Base-by-base conservation (phyloP, 2,888 invertebrate genomes). In the Tortrix viridana region DNA sequence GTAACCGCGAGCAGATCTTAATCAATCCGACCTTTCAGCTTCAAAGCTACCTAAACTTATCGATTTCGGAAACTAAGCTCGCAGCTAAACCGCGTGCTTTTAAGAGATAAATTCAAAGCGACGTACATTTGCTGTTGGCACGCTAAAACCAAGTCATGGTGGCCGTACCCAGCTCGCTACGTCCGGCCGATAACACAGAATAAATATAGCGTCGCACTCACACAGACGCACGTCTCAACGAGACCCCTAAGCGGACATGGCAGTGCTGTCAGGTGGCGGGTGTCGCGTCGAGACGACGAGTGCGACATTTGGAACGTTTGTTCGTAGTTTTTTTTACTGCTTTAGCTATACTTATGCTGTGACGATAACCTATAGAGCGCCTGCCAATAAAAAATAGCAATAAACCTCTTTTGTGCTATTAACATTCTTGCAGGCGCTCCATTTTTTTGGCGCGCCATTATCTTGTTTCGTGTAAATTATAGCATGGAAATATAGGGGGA, bases 371-470 rank as follows among this genome's bases (percentile, higher is more conserved):
- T 60, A 63, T 18, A 9, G n/a, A 76, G 69, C 76, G 80, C 81
- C 83, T 84, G 74, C 66, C 69, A 66, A 65, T 70, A 77, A 74
- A 71, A 72, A 80, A 80, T 75, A 79, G 79, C 76, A 77, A 74
- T 67, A 67, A 65, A 67, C 18, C 32, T 26, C 47, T 46, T 43
- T 49, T 52, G 62, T 74, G 75, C 78, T 75, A 72, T 75, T 71
- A 75, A 70, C 71, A 73, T 76, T 80, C 67, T 59, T 65, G 61
- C 67, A 81, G 80, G 83, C 79, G 74, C 70, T 67, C 69, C 68
- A 73, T 67, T 74, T 75, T 74, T 66, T 69, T 69, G 32, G 26
- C 53, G 26, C 57, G 19, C 47, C 43, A 50, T 41, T 54, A 56
- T 55, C 50, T 59, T 46, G 67, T 70, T 66, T 68, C 65, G 68